Conservation (phyloP, 2,797 vertebrate genomes). For the Ambastaia sidthimunki region DNA sequence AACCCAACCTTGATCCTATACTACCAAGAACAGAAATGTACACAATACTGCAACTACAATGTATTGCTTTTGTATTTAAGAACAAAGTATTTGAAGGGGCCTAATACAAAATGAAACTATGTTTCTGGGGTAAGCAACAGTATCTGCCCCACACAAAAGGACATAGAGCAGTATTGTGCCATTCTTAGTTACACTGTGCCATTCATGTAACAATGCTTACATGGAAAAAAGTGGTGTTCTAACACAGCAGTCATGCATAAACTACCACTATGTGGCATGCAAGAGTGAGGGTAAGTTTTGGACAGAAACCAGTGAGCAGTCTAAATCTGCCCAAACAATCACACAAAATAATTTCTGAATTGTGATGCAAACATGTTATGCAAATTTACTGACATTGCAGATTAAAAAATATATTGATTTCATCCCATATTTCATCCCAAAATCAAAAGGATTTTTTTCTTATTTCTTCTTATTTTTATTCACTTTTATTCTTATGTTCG, state of each 20-base stretch:
- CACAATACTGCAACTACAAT: too few relatives aligned
- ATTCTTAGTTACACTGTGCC: not conserved
- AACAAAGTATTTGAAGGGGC: too few relatives aligned
- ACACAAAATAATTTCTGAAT: not conserved
- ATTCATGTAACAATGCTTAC: not conserved
- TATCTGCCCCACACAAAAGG: too few relatives aligned
- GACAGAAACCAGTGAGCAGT: constrained; percentile 18
- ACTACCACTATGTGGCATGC: constrained; percentile 65
- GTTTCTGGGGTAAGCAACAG: not conserved
- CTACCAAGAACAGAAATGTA: too few relatives aligned
- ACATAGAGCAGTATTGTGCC: too few relatives aligned
- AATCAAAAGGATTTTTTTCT: not conserved
- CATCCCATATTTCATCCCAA: not conserved
- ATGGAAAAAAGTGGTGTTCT: not conserved
- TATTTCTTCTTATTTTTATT: too few relatives aligned
- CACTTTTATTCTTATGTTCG: too few relatives aligned
- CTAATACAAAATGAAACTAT: too few relatives aligned
- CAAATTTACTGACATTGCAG: not conserved
- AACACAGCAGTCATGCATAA: constrained; percentile 54
- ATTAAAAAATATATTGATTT: too few relatives aligned
- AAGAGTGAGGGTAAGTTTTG: constrained; percentile 32
- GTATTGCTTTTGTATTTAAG: too few relatives aligned
- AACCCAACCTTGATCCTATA: too few relatives aligned
- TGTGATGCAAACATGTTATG: not conserved
- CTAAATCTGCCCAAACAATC: not conserved